These are phyloP conservation scores for Heterotilapia buettikoferi DNA, from an alignment of 2,113 vertebrate species.

Conservation along the genomic window DNA sequence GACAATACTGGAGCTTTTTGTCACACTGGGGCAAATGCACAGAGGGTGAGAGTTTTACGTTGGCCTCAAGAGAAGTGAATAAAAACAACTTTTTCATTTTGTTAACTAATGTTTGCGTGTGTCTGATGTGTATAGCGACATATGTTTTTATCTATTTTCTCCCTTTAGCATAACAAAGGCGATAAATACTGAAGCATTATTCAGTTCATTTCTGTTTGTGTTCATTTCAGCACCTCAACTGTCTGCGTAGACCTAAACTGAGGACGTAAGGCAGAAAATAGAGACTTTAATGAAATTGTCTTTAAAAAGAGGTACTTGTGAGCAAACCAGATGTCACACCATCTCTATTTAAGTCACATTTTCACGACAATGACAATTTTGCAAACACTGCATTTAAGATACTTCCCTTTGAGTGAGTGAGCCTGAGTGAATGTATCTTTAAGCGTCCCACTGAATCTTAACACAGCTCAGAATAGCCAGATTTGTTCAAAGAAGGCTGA, in stretches of 20 bases:
- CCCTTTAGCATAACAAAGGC: not conserved
- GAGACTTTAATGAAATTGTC: not conserved
- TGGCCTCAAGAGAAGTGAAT: not conserved
- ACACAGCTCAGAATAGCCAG: not conserved
- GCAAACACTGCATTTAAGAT: not conserved
- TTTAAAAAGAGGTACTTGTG: not conserved
- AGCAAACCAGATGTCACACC: not conserved
- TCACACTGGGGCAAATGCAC: not conserved
- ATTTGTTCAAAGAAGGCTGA: conserved; percentile 30
- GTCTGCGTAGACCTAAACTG: not conserved
- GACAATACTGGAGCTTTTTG: not conserved
- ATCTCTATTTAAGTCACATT: not conserved
- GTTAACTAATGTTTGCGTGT: not conserved
- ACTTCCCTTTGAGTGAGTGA: not conserved
- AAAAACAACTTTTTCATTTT: conserved; percentile 6
- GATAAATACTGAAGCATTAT: not conserved
- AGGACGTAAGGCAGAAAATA: not conserved
- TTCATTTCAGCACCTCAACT: not conserved
- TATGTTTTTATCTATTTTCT: not conserved
- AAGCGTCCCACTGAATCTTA: not conserved
- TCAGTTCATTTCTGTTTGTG: not conserved
- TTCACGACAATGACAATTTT: not conserved
- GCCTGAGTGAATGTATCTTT: not conserved
- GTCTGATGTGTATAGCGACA: not conserved
- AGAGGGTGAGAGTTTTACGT: not conserved